A percentile compares a stretch with the other conserved stretches of the same genome.
phyloP scores from a whole-genome alignment of 2,797 vertebrate species.

The Alcedo atthis region DNA sequence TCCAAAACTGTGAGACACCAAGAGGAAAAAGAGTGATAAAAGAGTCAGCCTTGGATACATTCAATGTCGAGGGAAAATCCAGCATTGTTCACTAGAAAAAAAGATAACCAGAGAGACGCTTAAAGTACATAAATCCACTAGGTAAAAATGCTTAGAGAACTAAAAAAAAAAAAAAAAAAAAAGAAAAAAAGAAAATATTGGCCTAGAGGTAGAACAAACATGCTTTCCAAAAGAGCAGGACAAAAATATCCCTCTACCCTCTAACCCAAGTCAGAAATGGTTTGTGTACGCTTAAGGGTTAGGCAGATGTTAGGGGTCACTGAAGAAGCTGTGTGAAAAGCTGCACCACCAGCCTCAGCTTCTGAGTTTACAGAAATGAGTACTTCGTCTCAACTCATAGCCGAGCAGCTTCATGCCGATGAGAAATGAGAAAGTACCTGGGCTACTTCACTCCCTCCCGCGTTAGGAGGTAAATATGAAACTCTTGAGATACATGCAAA shows the following conservation, averaged over 20 bases:
- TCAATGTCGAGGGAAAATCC: conserved; percentile 65
- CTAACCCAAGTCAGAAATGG: conserved; percentile 46
- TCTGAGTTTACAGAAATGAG: conserved; percentile 68
- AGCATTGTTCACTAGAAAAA: conserved; percentile 53
- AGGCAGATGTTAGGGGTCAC: conserved; percentile 68
- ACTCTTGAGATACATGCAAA: conserved; percentile 13
- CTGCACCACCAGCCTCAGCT: conserved; percentile 35
- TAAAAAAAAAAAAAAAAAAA: not conserved
- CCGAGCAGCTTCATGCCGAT: not conserved
- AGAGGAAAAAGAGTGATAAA: conserved; percentile 73
- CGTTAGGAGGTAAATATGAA: conserved; percentile 3
- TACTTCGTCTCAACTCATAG: not conserved
- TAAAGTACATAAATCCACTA: not conserved
- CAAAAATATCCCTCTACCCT: conserved; percentile 60
- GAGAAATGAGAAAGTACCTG: conserved; percentile 38
- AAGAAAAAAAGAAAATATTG: not conserved
- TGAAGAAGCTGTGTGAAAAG: conserved; percentile 67
- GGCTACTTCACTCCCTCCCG: conserved; percentile 5
- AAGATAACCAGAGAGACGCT: conserved; percentile 45
- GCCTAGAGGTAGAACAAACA: conserved; percentile 66
- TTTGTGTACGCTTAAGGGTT: conserved; percentile 69
- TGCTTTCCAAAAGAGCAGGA: conserved; percentile 50
- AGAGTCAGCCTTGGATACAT: conserved; percentile 38
- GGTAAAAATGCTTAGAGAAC: conserved; percentile 27
- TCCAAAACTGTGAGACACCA: conserved; percentile 60